Evolutionary conservation across 2,888 invertebrate species (phyloP), one percentile per base, ranked within the genome.

Genomic region (Bombyx huttoni): DNA sequence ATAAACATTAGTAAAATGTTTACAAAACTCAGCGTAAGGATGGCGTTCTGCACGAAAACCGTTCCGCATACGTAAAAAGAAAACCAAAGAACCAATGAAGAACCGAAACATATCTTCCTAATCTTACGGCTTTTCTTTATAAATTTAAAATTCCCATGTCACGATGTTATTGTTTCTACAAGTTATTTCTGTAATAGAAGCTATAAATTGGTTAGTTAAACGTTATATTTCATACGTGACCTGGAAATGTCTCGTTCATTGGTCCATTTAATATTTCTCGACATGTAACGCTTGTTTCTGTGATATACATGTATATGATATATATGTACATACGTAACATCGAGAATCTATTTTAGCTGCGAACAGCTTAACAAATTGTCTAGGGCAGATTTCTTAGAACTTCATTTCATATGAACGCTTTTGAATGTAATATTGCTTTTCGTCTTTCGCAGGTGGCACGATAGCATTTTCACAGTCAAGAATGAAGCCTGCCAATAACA

Each of bases 1-100:
- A 51, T 51, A 51, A 51, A 51, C 50, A 47, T 13, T 10, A 47
- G 50, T 51, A 51, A 51, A 47, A 51, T 51, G 50, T 51, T 51
- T 51, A 51, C 50, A 47, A 51, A 51, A 50, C 50, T 50, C 46
- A 50, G 33, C 34, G 50, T 46, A 13, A 34, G 34, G 46, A 40
- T 7, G 40, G 40, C 12, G 3, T 40, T 40, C 40, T 40, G 9
- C 3, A 40, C 40, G 40, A 40, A 40, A 40, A 40, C 8, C 40
- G 9, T 3, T 40, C 12, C 1, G 40, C 40, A 10, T 40, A 40
- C 7, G 7, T 40, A 10, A 10, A 40, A 40, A 35, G 9, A 35
- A 35, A 35, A 8, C 9, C 7, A 35, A 8, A 8, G 35, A 35
- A 35, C 7, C 7, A 8, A 8, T 35, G 7, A 35, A 35, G 9